Evolutionary conservation across 1,140 invertebrate species (phyloP), one percentile per base, ranked within the genome.

Genomic region (Leguminivora glycinivorella): DNA sequence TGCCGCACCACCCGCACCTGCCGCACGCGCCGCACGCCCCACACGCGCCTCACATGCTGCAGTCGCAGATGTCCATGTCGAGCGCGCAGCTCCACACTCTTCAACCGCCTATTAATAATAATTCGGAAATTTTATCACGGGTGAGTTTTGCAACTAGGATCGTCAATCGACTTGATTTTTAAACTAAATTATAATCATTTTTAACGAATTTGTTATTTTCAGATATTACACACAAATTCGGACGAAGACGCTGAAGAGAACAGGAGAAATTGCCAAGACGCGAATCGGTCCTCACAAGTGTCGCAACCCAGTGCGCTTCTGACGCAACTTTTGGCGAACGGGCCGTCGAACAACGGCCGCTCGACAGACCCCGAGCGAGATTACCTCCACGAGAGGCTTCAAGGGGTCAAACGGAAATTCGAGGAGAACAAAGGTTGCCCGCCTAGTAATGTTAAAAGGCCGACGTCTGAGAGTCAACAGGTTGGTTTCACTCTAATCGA

Each of bases 191-290:
- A 38, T 14, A 9, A 31, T 31, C 12, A 38, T 38, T 38, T 12
- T 14, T 3, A 38, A 38, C 34, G 10, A 12, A 38, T 38, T 38
- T 38, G 34, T 38, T 80, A 68, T 76, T 93, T 92, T 22, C 85
- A 98, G 96, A 93, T 98, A 82, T 91, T 98, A 26, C 97, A 97
- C 82, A 96, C 96, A 70, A 96, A 95, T 87, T 95, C 94, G 63
- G 96, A 97, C 74, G 96, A 96, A 75, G 96, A 97, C 75, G 94
- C 94, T 74, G 90, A 95, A 40, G 94, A 95, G 79, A 89, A 67
- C 29, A 72, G 87, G 70, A 81, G 87, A 74, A 89, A 83, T 72
- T 77, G 79, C 9, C 74, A 70, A 9, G 87, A 89, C 6, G 77
- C 72, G 10, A 75, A 93, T 69, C 89, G 93, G 75, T 93, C 93